Evolutionary conservation across 2,113 vertebrate genomes (phyloP), one percentile per base, ranked within the genome.

Genomic region (Felis chaus): DNA sequence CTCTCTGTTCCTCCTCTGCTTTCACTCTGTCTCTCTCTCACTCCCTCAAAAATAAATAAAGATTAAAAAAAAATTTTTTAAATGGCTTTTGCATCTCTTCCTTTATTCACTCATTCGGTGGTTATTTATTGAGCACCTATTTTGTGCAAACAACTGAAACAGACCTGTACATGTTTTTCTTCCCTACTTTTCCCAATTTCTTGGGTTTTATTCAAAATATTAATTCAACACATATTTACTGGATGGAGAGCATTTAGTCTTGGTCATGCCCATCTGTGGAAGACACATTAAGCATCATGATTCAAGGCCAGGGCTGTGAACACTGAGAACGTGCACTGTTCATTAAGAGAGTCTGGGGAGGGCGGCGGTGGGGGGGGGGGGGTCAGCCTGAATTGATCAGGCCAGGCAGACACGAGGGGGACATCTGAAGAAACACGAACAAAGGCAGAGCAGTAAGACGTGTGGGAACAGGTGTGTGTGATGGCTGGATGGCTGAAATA

Each of bases 251-350:
- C 19, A 3, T 15, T 45, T 39, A 7, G 9, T 45, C 74, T 69
- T 19, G 66, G 74, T 31, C 55, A 4, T n/a, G 23, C 4, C 27
- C 80, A 33, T 27, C 55, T 16, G 11, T 7, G 10, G 73, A 16
- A 53, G 78, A 68, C 33, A 18, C 0, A 7, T 5, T 6, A 18
- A 21, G 7, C 3, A 29, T 29, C 1, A 4, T 0, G 13, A 61
- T 66, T 31, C 82, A 18, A 1, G 0, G 12, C 8, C 12, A 9
- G 2, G 27, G 0, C 15, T 3, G 36, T 1, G 39, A 4, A 53
- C 21, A 18, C 3, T 0, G 6, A 89, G 39, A 23, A 19, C 0
- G 5, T 0, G 18, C 1, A 0, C 2, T 7, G 33, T 15, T 83
- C 29, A 45, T 8, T 31, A 36, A 36, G 25, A 27, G 39, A 4